Conservation (phyloP, 64 coral and sea anemone species). For the Stylophora pistillata region DNA sequence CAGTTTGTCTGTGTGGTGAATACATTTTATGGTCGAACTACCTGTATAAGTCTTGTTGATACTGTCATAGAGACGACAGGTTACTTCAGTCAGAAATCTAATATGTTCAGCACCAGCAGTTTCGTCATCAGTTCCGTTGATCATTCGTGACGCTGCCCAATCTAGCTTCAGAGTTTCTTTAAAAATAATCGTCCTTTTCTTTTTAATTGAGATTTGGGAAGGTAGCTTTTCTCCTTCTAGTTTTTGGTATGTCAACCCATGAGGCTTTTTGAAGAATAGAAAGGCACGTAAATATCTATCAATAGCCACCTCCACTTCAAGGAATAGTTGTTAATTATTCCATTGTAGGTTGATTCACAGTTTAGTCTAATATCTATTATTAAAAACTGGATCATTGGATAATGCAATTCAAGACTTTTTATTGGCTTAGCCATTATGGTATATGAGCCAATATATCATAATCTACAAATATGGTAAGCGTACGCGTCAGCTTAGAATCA, state of each 20-base stretch:
- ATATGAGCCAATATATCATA: too few species aligned
- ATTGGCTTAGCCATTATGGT: too few species aligned
- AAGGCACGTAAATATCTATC: neutral
- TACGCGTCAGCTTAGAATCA: too few species aligned
- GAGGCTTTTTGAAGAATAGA: neutral
- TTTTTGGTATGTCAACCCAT: neutral
- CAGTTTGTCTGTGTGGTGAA: conserved; percentile 14
- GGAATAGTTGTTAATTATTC: neutral
- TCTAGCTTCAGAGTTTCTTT: conserved; percentile 1
- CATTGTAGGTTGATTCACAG: neutral
- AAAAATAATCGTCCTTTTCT: conserved; percentile 14
- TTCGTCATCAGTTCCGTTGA: conserved; percentile 14
- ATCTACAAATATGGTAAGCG: too few species aligned
- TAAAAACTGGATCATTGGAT: too few species aligned
- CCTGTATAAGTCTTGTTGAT: conserved; percentile 8
- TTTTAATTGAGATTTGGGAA: conserved; percentile 24
- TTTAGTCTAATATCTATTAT: conserved; percentile 11
- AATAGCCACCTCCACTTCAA: neutral
- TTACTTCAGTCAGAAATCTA: conserved; percentile 6
- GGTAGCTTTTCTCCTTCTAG: neutral
- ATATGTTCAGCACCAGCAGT: conserved; percentile 13
- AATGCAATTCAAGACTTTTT: too few species aligned
- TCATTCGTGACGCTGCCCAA: conserved; percentile 22
- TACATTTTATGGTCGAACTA: conserved; percentile 17
- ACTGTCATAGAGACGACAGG: conserved; percentile 3